These are phyloP conservation scores for Trachops cirrhosus DNA, from an alignment of 2,797 vertebrate genomes.

Conservation along the genomic window DNA sequence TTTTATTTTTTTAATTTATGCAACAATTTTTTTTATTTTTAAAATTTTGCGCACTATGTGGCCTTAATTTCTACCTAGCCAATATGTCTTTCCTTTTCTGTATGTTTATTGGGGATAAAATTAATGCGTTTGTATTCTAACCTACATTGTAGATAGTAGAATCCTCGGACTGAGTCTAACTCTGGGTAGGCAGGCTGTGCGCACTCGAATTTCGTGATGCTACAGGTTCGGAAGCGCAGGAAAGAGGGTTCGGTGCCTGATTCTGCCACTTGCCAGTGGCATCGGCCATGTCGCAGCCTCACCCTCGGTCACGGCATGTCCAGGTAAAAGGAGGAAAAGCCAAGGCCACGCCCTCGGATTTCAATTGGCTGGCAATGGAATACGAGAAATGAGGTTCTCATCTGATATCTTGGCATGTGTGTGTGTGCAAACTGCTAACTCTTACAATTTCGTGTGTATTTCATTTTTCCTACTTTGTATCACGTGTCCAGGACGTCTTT, in stretches of 20 bases:
- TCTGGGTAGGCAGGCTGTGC: no score
- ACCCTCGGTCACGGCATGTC: neutral
- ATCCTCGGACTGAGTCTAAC: neutral
- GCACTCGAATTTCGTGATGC: neutral
- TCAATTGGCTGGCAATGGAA: neutral
- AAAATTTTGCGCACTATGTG: no score
- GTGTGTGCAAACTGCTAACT: neutral
- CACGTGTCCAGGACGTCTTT: neutral
- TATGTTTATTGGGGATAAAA: neutral
- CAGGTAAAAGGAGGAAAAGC: neutral
- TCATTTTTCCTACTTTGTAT: neutral
- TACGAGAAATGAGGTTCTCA: neutral
- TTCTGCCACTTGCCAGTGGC: neutral
- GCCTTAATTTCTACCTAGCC: conserved; percentile 29
- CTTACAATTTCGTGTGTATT: neutral
- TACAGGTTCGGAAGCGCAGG: neutral
- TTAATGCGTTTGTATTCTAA: neutral
- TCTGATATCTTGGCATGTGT: neutral
- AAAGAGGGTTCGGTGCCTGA: neutral
- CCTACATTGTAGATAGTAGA: conserved; percentile 10
- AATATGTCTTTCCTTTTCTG: neutral
- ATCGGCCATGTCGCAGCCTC: no score
- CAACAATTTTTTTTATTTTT: neutral
- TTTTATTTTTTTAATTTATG: neutral
- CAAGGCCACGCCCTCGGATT: neutral